phyloP scores from a whole-genome alignment of 2,113 vertebrate species.

The Castor canadensis region DNA sequence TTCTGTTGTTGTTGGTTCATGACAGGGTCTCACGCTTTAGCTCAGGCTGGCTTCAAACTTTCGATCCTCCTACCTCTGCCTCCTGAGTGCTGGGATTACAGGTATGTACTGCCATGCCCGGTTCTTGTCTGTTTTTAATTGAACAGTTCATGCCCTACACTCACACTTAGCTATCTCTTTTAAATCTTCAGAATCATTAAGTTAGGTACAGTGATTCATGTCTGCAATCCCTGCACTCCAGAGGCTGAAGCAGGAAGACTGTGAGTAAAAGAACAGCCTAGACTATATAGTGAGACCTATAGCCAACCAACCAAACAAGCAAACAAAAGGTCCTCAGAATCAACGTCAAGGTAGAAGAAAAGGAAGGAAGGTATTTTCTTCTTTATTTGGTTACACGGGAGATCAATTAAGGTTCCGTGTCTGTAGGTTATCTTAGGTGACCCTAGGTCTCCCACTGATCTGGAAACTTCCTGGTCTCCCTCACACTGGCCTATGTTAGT shows the following conservation, averaged over 20 bases:
- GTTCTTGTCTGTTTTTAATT: neutral
- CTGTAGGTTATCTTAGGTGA: neutral
- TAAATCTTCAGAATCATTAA: too few species aligned
- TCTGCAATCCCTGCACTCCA: too few species aligned
- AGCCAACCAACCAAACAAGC: too few species aligned
- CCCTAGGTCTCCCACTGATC: neutral
- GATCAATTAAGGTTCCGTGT: neutral
- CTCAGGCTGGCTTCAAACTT: neutral
- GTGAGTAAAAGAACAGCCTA: too few species aligned
- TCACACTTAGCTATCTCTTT: neutral
- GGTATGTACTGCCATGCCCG: neutral
- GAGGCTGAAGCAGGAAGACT: too few species aligned
- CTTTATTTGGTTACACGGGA: neutral
- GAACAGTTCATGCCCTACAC: neutral
- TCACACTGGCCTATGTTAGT: neutral
- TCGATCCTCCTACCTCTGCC: neutral
- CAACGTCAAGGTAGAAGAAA: neutral
- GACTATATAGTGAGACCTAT: too few species aligned
- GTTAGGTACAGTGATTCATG: too few species aligned
- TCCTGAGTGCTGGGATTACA: too few species aligned
- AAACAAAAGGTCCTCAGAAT: neutral
- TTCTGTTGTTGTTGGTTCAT: neutral
- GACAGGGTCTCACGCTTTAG: neutral
- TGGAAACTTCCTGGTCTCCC: neutral
- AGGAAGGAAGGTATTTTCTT: neutral